Evolutionary conservation across 2,113 vertebrate genomes (phyloP).

Genomic region (Gavia stellata): DNA sequence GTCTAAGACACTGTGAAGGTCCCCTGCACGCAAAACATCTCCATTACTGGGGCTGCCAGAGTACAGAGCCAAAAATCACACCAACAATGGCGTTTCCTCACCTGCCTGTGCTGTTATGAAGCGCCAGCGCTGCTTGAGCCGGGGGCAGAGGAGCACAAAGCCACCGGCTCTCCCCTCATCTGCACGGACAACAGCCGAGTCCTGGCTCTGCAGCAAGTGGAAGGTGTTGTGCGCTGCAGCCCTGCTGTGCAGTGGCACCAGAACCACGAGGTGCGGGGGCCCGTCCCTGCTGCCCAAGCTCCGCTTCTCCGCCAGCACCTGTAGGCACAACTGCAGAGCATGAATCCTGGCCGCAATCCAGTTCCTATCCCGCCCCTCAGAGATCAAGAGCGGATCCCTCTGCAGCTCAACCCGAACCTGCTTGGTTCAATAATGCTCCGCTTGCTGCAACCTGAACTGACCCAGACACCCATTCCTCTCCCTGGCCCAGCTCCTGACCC

Average conservation of each 20-base stretch:
- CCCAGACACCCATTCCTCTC: no score
- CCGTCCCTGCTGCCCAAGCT: slow-evolving; percentile 86
- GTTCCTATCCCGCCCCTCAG: fast-evolving
- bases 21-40: slow-evolving; percentile 69
- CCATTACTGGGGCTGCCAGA: not conserved
- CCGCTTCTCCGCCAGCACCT: slow-evolving; percentile 92
- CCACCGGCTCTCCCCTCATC: slow-evolving; percentile 53
- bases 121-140: slow-evolving; percentile 88
- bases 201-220: slow-evolving; percentile 73
- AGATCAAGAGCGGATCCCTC: fast-evolving
- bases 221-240: slow-evolving; percentile 54
- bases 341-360: fast-evolving
- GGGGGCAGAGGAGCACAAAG: slow-evolving; percentile 82
- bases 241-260: slow-evolving; percentile 79
- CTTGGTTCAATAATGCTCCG: fast-evolving
- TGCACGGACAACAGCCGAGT: slow-evolving; percentile 56
- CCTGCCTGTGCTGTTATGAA: slow-evolving; percentile 80
- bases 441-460: fast-evolving
- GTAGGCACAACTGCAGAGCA: not conserved
- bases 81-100: not conserved
- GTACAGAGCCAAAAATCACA: not conserved
- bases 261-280: slow-evolving; percentile 86
- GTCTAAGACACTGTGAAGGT: slow-evolving; percentile 86
- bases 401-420: fast-evolving
- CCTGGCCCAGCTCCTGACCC: not conserved